Conservation (phyloP, 2,113 vertebrate genomes). For the Neogobius melanostomus region DNA sequence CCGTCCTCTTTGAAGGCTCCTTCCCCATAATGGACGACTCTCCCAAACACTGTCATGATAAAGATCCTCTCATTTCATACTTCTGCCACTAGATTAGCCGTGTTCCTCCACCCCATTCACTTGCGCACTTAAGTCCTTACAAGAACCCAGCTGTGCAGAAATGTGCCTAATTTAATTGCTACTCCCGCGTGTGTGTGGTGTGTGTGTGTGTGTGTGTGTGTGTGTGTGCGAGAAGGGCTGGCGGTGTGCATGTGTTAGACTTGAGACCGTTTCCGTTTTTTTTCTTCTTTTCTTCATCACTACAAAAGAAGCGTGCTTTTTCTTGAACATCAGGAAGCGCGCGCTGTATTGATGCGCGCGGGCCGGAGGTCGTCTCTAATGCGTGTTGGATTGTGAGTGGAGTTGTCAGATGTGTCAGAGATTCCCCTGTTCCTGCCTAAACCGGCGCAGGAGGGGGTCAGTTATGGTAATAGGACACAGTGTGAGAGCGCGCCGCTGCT, state of each 20-base stretch:
- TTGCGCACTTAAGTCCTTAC: conserved; percentile 62
- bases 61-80: conserved; percentile 98
- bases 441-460: conserved; percentile 54
- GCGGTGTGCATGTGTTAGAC: conserved; percentile 24
- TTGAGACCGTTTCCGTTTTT: conserved; percentile 32
- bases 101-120: conserved; percentile 78
- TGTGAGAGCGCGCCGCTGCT: conserved; percentile 34
- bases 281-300: conserved; percentile 30
- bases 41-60: conserved; percentile 89
- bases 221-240: neutral
- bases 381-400: conserved; percentile 69
- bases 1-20: conserved; percentile 88
- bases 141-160: conserved; percentile 28
- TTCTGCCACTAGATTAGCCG: conserved; percentile 92
- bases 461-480: conserved; percentile 56
- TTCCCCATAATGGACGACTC: conserved; percentile 77
- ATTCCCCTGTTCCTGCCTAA: conserved; percentile 39
- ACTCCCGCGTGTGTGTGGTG: conserved; percentile 55
- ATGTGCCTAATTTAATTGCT: conserved; percentile 64
- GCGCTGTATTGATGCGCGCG: conserved; percentile 72
- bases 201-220: conserved; percentile 35
- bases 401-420: conserved; percentile 62
- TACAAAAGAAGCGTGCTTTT: conserved; percentile 47
- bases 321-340: conserved; percentile 48
- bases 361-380: conserved; percentile 87